Conservation (phyloP, 2,797 vertebrate genomes). For the Carcharodon carcharias region DNA sequence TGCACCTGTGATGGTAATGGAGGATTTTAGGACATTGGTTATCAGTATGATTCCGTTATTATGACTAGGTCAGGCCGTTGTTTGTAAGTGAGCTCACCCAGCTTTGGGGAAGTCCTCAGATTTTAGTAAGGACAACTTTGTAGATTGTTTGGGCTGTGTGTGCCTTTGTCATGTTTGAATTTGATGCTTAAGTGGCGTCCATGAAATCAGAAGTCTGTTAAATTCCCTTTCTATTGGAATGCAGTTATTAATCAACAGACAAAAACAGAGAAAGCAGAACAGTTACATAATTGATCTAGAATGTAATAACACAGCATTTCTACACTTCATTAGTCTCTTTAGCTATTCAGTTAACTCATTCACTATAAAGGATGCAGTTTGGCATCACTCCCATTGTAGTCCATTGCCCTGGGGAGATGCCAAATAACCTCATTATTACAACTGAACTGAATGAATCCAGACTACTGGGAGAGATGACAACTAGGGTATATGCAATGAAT, state of each 20-base stretch:
- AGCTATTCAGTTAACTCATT: neutral
- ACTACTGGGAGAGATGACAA: too few species aligned
- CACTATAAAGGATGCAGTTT: slow-evolving; percentile 23
- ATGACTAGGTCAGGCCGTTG: neutral
- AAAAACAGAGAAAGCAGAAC: neutral
- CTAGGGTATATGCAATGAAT: neutral
- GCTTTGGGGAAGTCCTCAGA: neutral
- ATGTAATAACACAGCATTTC: slow-evolving; percentile 18
- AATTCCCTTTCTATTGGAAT: neutral
- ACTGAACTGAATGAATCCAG: neutral
- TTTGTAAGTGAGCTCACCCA: neutral
- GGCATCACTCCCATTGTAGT: neutral
- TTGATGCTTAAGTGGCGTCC: neutral
- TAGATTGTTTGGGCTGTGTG: neutral
- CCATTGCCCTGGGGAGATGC: slow-evolving; percentile 12
- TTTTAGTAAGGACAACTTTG: neutral
- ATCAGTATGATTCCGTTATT: neutral
- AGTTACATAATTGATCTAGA: slow-evolving; percentile 30
- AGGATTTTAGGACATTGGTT: neutral
- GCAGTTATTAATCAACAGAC: neutral
- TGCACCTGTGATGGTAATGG: neutral
- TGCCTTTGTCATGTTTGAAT: neutral
- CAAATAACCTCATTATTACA: slow-evolving; percentile 27
- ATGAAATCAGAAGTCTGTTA: neutral
- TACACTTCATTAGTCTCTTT: slow-evolving; percentile 17